A percentile compares a stretch with the other conserved stretches of the same genome.
Conservation (phyloP, 2,113 vertebrate genomes). For the Micronycteris hirsuta region DNA sequence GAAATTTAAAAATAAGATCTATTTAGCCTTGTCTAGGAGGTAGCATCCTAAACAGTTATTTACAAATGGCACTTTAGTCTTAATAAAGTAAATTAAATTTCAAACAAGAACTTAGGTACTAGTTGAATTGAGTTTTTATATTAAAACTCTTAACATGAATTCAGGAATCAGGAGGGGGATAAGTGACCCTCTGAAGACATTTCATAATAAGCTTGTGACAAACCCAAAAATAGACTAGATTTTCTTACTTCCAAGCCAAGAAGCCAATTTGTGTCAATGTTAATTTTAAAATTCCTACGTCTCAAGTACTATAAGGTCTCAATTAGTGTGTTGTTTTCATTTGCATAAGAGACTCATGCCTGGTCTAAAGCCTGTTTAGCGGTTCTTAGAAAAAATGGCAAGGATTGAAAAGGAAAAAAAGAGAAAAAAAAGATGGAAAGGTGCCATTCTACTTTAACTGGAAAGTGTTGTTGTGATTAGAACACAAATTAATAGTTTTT, state of each 20-base stretch:
- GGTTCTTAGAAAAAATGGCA: not conserved
- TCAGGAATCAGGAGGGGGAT: not conserved
- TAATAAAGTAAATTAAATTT: not conserved
- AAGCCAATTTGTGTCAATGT: not conserved
- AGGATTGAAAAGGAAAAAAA: not conserved
- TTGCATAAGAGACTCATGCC: not conserved
- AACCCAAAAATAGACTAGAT: not conserved
- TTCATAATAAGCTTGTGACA: not conserved
- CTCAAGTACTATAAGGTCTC: not conserved
- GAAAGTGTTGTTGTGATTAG: slow-evolving; percentile 8
- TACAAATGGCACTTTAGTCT: not conserved
- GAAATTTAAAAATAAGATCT: slow-evolving; percentile 6
- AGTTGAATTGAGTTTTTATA: not conserved
- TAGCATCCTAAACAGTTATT: not conserved
- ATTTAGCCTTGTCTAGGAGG: not conserved
- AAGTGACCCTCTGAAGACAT: not conserved
- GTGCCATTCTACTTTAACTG: not conserved
- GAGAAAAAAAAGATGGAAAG: not conserved
- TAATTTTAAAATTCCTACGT: not conserved
- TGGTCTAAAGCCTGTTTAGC: not conserved
- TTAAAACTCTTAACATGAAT: not conserved
- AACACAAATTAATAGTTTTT: slow-evolving; percentile 40
- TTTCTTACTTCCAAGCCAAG: not conserved
- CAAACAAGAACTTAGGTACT: not conserved
- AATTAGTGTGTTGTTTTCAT: not conserved